Percentiles rank a stretch among this genome's conserved stretches.
phyloP scores from a whole-genome alignment of 2,888 invertebrate species.

The Cosmia pyralina region DNA sequence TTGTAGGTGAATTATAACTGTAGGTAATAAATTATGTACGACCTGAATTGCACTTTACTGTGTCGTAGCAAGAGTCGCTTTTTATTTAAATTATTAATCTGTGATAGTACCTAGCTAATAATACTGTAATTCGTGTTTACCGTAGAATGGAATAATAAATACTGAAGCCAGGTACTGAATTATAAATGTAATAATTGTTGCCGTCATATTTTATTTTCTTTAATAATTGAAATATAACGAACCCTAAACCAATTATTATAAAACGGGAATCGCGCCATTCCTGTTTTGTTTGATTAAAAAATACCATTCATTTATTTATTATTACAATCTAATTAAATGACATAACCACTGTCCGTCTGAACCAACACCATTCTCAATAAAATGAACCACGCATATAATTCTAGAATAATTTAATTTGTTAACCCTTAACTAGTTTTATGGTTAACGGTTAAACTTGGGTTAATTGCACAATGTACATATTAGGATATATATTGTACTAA shows the following conservation, averaged over 20 bases:
- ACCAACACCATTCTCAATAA: constrained; percentile 45
- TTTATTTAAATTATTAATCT: too few relatives aligned
- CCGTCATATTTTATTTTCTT: background rate
- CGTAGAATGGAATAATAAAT: too few relatives aligned
- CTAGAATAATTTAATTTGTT: constrained; percentile 71
- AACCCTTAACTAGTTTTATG: constrained; percentile 68
- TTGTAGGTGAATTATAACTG: too few relatives aligned
- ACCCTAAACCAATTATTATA: background rate
- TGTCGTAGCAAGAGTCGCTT: too few relatives aligned
- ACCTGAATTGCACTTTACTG: too few relatives aligned
- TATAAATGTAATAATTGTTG: too few relatives aligned
- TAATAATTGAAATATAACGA: background rate
- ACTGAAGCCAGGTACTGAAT: too few relatives aligned
- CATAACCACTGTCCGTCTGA: constrained; percentile 31
- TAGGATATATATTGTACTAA: constrained; percentile 20
- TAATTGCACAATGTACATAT: constrained; percentile 60
- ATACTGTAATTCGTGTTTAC: too few relatives aligned
- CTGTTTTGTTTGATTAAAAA: background rate
- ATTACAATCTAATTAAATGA: constrained; percentile 13
- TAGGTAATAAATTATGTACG: too few relatives aligned
- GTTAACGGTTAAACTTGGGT: constrained; percentile 63
- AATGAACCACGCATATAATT: constrained; percentile 60
- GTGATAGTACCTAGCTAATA: too few relatives aligned
- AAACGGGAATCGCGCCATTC: background rate
- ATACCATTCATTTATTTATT: background rate